A percentile compares a stretch with the other conserved stretches of the same genome.
These are phyloP conservation scores for Azorinus chamasolen DNA, from an alignment of 2,888 invertebrate species.

Conservation along the genomic window DNA sequence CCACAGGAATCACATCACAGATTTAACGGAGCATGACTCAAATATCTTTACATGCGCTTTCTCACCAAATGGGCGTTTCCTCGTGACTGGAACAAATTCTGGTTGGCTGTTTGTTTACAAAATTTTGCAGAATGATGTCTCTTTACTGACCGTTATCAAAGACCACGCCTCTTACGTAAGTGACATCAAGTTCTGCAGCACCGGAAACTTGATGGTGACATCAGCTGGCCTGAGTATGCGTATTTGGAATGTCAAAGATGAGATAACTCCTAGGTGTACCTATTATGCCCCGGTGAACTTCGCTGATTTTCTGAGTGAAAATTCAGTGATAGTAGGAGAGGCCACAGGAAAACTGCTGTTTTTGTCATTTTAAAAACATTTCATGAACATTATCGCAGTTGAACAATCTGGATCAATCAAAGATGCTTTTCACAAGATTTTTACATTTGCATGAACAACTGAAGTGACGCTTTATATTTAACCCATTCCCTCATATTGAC, in stretches of 20 bases:
- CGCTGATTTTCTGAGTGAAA: constrained; percentile 38
- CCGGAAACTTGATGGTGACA: constrained; percentile 47
- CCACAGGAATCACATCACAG: constrained; percentile 9
- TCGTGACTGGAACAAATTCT: constrained; percentile 38
- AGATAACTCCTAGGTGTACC: constrained; percentile 26
- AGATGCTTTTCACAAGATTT: too few relatives aligned
- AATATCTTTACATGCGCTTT: constrained; percentile 6
- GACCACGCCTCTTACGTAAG: constrained; percentile 49
- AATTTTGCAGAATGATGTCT: constrained; percentile 15
- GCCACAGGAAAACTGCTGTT: constrained; percentile 49
- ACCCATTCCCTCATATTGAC: too few relatives aligned
- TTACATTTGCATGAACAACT: too few relatives aligned
- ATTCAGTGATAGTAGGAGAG: constrained; percentile 46
- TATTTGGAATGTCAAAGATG: constrained; percentile 51
- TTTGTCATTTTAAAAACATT: constrained; percentile 16
- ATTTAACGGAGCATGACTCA: constrained; percentile 16
- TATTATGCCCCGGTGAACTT: constrained; percentile 54
- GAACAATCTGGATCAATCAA: too few relatives aligned
- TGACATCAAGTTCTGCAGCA: constrained; percentile 45
- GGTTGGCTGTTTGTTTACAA: constrained; percentile 46
- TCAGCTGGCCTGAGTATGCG: constrained; percentile 58
- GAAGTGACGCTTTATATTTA: too few relatives aligned
- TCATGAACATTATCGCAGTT: too few relatives aligned
- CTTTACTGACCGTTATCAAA: constrained; percentile 2
- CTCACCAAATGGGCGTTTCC: constrained; percentile 34